Evolutionary conservation across 2,888 invertebrate species (phyloP), one percentile per base, ranked within the genome.

Genomic region (Terebella lapidaria): DNA sequence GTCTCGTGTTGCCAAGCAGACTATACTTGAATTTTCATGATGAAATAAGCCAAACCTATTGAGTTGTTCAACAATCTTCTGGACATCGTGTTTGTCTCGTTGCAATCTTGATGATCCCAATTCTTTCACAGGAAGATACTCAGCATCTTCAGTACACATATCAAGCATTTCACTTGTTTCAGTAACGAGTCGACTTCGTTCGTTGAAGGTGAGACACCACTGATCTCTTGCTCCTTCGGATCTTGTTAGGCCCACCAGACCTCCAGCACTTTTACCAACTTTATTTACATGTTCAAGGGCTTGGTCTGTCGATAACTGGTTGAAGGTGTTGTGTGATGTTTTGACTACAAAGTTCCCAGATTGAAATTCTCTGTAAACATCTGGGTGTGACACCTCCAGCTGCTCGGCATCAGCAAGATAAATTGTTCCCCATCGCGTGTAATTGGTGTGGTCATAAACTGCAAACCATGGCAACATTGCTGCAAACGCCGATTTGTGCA

Each of bases 391-490:
- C n/a, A 22, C 30, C 2, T 26, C 51, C 22, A 57, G 57, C 10
- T 10, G 10, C n/a, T n/a, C n/a, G 10, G n/a, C n/a, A n/a, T 35
- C 42, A 35, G 42, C 42, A 10, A 35, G n/a, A 22, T 52, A 57
- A 5, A 57, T 29, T 10, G 30, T 15, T 4, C 51, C 57, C 57
- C 57, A 57, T 2, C 57, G 24, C 10, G 57, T 18, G 54, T 57
- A 57, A 3, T 20, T 47, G 51, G 51, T 20, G 22, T 49, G 60
- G 51, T 57, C 56, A 28, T 57, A 60, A 25, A 30, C 18, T 3
- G 46, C 49, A 22, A 60, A 27, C 45, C 45, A 47, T 28, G 58
- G 58, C 20, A 58, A n/a, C 58, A 58, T 58, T n/a, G 3, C n/a
- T 22, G 24, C 10, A 27, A 58, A 58, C 3, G 54, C 10, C 20